These are phyloP conservation scores for Asteroscopus sphinx DNA, from an alignment of 2,888 invertebrate genomes.

Conservation along the genomic window DNA sequence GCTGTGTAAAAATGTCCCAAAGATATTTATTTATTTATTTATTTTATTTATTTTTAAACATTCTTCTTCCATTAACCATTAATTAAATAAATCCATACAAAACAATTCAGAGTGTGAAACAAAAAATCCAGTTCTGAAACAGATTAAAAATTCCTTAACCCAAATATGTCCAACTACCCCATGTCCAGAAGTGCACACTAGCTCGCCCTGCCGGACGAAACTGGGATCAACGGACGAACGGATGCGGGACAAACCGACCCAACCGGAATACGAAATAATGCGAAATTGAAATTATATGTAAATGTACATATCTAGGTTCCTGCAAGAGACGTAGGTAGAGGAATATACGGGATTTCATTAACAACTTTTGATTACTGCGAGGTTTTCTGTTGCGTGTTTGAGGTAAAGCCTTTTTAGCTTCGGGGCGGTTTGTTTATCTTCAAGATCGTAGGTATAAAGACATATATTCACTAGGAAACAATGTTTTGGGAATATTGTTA, in stretches of 20 bases:
- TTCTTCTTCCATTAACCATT: background rate
- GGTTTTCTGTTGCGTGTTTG: slow-evolving; percentile 11
- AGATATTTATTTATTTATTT: too few relatives aligned
- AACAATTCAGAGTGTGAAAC: slow-evolving; percentile 7
- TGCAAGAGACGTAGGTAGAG: slow-evolving; percentile 25
- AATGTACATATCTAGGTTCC: slow-evolving; percentile 44
- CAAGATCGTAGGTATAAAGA: background rate
- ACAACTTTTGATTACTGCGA: slow-evolving; percentile 43
- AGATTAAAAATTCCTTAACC: slow-evolving; percentile 59
- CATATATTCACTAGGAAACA: too few relatives aligned
- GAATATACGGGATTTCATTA: slow-evolving; percentile 45
- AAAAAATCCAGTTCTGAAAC: slow-evolving; percentile 43
- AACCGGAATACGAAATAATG: slow-evolving; percentile 59
- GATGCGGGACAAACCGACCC: slow-evolving; percentile 23
- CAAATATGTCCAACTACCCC: slow-evolving; percentile 19
- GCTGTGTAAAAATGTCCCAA: too few relatives aligned
- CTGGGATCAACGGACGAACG: slow-evolving; percentile 28
- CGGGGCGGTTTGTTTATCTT: background rate
- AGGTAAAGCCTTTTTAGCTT: background rate
- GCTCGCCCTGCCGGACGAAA: slow-evolving; percentile 23
- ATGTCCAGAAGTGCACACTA: slow-evolving; percentile 48
- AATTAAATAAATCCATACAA: slow-evolving; percentile 8
- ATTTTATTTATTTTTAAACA: too few relatives aligned
- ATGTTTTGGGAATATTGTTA: too few relatives aligned
- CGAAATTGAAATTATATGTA: slow-evolving; percentile 60